Base-by-base conservation (phyloP, 2,113 vertebrate species). In the Sinocyclocheilus rhinocerous region DNA sequence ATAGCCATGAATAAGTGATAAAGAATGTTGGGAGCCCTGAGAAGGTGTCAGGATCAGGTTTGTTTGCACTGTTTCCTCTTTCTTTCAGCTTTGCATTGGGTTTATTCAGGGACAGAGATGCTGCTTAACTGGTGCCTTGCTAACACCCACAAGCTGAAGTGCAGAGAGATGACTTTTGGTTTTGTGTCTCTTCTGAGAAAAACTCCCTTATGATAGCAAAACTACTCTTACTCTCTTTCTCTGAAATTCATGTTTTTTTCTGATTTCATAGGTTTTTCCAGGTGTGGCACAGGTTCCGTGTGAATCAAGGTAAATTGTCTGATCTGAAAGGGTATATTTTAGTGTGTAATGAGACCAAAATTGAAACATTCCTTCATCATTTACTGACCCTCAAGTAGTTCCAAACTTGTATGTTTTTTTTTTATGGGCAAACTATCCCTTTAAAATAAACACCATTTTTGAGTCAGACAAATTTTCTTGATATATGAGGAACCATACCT, bases 1-100 rank as follows among this genome's bases (percentile, higher is more conserved):
- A 89, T 89, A 91, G 87, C 87, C 93, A 95, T 95, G 93, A 95
- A 95, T 95, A 93, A 94, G 92, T 95, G 91, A 95, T 95, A 91
- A 93, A 91, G 91, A 93, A 95, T 94, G 93, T 94, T 94, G 92
- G 85, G 88, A 92, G 91, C 91, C 92, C 92, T 89, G 92, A 93
- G 92, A 91, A 94, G 94, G 95, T 93, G 93, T 95, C 91, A 89
- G 94, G 94, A 96, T 95, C 94, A 93, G 94, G 94, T 94, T 94
- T 92, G 94, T 94, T 89, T 92, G 93, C 90, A 55, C 84, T 88
- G 87, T 92, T 93, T 92, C 91, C 87, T 92, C 86, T 87, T 89
- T 86, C 75, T 91, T 86, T 79, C 85, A 88, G 76, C 85, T 87
- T 87, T 89, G 87, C 87, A 75, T 78, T 22, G 48, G 91, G 93